Base-by-base conservation (phyloP, 2,113 vertebrate genomes). In the Stegastes partitus region DNA sequence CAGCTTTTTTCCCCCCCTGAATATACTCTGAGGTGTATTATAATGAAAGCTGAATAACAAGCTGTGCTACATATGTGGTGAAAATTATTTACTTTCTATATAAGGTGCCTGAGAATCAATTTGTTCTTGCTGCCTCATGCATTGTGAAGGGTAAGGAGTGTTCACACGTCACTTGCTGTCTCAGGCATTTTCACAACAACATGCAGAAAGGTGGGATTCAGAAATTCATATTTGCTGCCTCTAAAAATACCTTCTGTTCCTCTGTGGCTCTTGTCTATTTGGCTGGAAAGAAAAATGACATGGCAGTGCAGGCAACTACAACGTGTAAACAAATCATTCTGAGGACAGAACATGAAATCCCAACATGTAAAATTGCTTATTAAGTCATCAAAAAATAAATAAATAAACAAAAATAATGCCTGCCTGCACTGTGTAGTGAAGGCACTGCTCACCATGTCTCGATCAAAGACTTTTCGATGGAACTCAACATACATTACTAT, bases 21-120 rank as follows among this genome's bases (percentile, higher is more conserved):
- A 70, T 58, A 62, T 37, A 63, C 56, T 77, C 56, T 62, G 44
- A 21, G 66, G 31, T 67, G 47, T 58, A 67, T 49, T 11, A 16
- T 51, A 59, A 70, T 37, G 31, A 44, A 82, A 63, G 39, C 56
- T 22, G 68, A 73, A 63, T 44, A 58, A 64, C 54, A 77, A 74
- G 63, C 71, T 53, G 44, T 79, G 56, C 5, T 15, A 15, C 25
- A 51, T 26, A 39, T 18, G 0, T 21, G 25, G 54, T 14, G 31
- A 21, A 61, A 57, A 67, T 28, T 14, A 6, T 28, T 61, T n/a
- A 26, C 66, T 47, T 59, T 61, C 68, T 22, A 6, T 71, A 25
- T 25, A 11, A 55, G 28, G 42, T 28, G 49, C 49, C 49, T 62
- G 72, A 62, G 58, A 74, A 78, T 80, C 66, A 66, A 55, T 78